These are phyloP conservation scores for Emesis castigata DNA, from an alignment of 2,888 invertebrate species.

Conservation along the genomic window DNA sequence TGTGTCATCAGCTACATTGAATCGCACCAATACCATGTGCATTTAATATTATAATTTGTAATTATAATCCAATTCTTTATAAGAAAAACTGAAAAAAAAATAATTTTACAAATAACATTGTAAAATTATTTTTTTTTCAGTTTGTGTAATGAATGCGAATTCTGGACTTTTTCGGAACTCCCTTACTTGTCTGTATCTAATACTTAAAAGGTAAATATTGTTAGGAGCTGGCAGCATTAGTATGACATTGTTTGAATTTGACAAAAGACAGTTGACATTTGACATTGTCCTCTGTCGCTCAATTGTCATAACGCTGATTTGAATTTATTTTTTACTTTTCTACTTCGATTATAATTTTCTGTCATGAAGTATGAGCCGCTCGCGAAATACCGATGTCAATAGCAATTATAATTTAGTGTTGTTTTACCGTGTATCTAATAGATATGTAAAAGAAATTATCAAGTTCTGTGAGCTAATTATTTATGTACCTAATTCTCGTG, in stretches of 20 bases:
- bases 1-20: no score
- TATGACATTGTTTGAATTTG: background rate
- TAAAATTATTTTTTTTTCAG: no score
- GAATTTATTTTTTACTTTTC: background rate
- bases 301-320: background rate
- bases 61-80: no score
- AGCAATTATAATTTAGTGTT: slow-evolving; percentile 36
- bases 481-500: background rate
- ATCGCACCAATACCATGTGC: no score
- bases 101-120: no score
- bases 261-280: background rate
- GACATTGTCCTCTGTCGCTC: background rate
- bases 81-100: no score
- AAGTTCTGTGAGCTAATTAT: background rate
- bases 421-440: slow-evolving; percentile 37
- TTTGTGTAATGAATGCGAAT: no score
- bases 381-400: slow-evolving; percentile 1
- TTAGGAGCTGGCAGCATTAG: background rate
- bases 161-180: no score
- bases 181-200: no score
- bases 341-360: slow-evolving; percentile 11
- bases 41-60: no score
- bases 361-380: slow-evolving; percentile 16
- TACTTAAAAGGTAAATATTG: background rate
- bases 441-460: slow-evolving; percentile 46